Conservation (phyloP, 1,140 invertebrate genomes). For the Phymorhynchus buccinoides region DNA sequence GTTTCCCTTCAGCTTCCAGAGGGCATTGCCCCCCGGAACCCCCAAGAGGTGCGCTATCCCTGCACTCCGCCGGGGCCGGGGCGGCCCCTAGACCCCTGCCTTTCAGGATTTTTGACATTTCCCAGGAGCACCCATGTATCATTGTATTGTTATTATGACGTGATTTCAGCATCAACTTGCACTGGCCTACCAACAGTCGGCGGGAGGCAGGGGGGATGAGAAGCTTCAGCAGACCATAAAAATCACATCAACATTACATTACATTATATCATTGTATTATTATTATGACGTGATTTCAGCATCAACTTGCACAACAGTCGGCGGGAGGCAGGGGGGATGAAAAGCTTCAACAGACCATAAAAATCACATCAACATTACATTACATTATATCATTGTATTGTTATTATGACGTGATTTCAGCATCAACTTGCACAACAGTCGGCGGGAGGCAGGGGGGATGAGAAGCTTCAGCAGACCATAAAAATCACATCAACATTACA, state of each 20-base stretch:
- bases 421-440: conserved; percentile 58
- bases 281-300: too few species aligned
- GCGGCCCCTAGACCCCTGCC: too few species aligned
- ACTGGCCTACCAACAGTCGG: conserved; percentile 60
- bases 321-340: conserved; percentile 77
- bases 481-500: background rate
- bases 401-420: too few species aligned
- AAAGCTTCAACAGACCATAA: conserved; percentile 93
- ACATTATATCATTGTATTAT: background rate
- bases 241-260: background rate
- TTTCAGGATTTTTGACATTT: too few species aligned
- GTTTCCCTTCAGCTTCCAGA: too few species aligned
- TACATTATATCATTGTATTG: background rate
- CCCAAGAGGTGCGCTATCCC: too few species aligned
- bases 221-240: conserved; percentile 92
- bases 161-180: conserved; percentile 60
- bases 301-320: conserved; percentile 57
- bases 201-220: conserved; percentile 77
- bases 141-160: too few species aligned
- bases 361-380: background rate
- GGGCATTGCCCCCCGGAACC: too few species aligned
- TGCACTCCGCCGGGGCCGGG: too few species aligned
- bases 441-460: conserved; percentile 75
- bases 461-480: conserved; percentile 94
- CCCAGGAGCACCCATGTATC: too few species aligned